Conservation (phyloP, 2,888 invertebrate genomes). For the Hartigia nigra region DNA sequence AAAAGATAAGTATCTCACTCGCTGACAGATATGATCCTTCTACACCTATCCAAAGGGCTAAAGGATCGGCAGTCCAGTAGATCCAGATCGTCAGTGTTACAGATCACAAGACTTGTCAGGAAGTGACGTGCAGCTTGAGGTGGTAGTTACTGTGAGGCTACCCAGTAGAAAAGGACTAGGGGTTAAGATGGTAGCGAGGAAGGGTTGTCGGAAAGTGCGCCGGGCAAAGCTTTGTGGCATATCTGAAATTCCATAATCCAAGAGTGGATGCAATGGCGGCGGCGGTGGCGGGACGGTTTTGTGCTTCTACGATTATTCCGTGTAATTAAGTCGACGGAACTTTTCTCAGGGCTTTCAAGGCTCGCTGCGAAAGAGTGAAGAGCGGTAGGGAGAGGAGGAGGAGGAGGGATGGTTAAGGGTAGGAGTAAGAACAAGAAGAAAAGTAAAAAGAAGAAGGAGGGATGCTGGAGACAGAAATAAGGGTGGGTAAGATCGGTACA, state of each 20-base stretch:
- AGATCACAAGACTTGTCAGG: neutral
- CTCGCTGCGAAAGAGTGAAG: constrained; percentile 7
- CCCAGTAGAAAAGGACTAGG: neutral
- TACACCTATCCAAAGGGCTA: neutral
- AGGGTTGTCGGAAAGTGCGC: constrained; percentile 13
- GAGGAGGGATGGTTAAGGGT: constrained; percentile 5
- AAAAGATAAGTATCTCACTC: neutral
- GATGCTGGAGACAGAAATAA: constrained; percentile 19
- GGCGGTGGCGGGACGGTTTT: constrained; percentile 27
- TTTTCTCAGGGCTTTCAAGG: constrained; percentile 65
- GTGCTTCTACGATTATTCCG: constrained; percentile 70
- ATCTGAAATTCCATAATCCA: constrained; percentile 25
- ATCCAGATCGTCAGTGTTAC: neutral
- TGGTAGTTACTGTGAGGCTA: neutral
- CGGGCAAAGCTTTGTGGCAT: constrained; percentile 26
- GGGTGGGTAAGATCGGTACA: constrained; percentile 6
- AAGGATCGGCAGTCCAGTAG: neutral
- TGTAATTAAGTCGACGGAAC: constrained; percentile 71
- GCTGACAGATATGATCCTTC: neutral
- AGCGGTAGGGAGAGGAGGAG: neutral
- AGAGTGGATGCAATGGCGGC: constrained; percentile 19
- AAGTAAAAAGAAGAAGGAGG: constrained; percentile 14
- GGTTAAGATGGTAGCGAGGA: constrained; percentile 3
- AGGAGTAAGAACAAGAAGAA: constrained; percentile 23
- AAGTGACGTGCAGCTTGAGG: neutral